Conservation (phyloP, 2,888 invertebrate species). For the Strigamia crassipes region DNA sequence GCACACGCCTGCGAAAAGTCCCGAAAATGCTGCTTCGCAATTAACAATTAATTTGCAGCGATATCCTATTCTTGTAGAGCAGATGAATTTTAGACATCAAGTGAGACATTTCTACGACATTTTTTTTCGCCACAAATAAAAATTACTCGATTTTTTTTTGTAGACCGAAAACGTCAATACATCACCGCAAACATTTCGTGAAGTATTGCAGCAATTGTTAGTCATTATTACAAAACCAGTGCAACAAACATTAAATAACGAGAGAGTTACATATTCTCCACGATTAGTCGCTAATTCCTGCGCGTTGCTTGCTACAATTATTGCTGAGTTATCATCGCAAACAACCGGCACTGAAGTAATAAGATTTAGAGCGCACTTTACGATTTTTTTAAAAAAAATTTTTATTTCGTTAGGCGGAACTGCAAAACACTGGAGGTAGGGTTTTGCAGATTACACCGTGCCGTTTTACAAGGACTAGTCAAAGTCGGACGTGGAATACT, state of each 20-base stretch:
- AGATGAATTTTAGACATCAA: slow-evolving; percentile 73
- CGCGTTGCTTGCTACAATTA: slow-evolving; percentile 72
- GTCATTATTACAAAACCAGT: slow-evolving; percentile 82
- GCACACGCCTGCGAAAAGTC: slow-evolving; percentile 53
- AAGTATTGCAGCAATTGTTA: slow-evolving; percentile 80
- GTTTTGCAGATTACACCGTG: slow-evolving; percentile 84
- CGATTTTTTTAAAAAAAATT: too few species aligned
- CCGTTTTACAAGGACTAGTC: slow-evolving; percentile 86
- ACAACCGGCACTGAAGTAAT: slow-evolving; percentile 75
- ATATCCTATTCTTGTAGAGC: slow-evolving; percentile 77
- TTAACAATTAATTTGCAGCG: slow-evolving; percentile 73
- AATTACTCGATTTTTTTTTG: not conserved
- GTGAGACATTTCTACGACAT: slow-evolving; percentile 53
- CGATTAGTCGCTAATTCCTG: slow-evolving; percentile 62
- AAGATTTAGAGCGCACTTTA: slow-evolving; percentile 49
- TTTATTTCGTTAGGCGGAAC: slow-evolving; percentile 64
- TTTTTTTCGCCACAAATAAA: not conserved
- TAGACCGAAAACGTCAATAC: not conserved
- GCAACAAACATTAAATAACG: slow-evolving; percentile 63
- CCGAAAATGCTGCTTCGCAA: slow-evolving; percentile 59
- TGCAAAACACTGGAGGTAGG: slow-evolving; percentile 72
- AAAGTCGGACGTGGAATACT: slow-evolving; percentile 92
- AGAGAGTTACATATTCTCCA: slow-evolving; percentile 61
- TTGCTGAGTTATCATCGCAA: slow-evolving; percentile 84
- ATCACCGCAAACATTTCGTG: slow-evolving; percentile 66